phyloP scores from a whole-genome alignment of 2,888 invertebrate species.

The Chrysina gloriosa region DNA sequence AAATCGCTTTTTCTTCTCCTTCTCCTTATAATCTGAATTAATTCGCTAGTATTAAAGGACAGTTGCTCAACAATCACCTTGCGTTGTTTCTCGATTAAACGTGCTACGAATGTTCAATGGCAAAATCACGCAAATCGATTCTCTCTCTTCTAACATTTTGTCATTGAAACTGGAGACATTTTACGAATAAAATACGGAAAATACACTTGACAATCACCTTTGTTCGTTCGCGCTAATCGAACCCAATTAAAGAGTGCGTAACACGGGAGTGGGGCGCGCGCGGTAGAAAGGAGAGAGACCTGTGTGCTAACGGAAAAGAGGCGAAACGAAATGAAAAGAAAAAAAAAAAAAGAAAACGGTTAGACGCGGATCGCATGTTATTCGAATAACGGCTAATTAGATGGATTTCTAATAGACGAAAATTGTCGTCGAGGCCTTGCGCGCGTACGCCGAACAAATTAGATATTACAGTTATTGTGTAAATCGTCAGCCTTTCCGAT shows the following conservation, averaged over 20 bases:
- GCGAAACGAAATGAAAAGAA: background rate
- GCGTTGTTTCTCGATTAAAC: constrained; percentile 16
- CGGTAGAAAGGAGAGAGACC: background rate
- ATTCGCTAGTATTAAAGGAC: background rate
- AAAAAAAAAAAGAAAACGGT: background rate
- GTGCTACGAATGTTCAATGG: constrained; percentile 9
- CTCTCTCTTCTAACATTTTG: constrained; percentile 22
- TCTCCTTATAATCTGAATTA: no score
- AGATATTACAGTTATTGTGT: constrained; percentile 24
- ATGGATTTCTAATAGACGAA: constrained; percentile 27
- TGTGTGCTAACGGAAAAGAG: background rate
- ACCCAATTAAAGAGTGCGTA: background rate
- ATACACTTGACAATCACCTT: constrained; percentile 36
- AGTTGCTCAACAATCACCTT: constrained; percentile 14
- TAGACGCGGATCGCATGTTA: constrained; percentile 10
- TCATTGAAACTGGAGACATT: constrained; percentile 26
- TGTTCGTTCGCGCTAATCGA: background rate
- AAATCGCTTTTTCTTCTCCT: constrained; percentile 7
- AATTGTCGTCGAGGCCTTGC: constrained; percentile 20
- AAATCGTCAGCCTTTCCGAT: background rate
- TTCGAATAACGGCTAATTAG: constrained; percentile 13
- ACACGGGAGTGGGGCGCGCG: background rate
- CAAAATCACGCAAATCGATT: constrained; percentile 24
- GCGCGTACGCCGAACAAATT: constrained; percentile 13
- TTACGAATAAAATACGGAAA: constrained; percentile 23